phyloP scores from a whole-genome alignment of 1,140 invertebrate species.

The Ceratina calcarata region DNA sequence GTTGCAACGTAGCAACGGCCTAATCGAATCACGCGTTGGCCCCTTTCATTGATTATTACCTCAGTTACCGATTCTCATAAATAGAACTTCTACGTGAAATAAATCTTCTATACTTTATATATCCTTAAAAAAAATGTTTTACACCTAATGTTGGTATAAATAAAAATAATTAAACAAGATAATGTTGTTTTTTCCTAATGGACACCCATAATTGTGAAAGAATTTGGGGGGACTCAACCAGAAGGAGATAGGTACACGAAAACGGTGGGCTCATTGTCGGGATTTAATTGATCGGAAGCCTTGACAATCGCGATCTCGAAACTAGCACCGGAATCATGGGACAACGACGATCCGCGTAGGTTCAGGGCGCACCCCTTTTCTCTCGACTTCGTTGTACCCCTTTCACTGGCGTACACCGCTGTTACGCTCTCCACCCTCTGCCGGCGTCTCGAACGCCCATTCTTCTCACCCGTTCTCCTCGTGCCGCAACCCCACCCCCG shows the following conservation, averaged over 20 bases:
- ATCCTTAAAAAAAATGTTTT: too few species aligned
- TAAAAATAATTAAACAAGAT: too few species aligned
- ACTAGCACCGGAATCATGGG: slow-evolving; percentile 51
- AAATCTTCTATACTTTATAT: too few species aligned
- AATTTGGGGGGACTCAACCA: neutral
- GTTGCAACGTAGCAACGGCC: neutral
- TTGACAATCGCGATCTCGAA: slow-evolving; percentile 58
- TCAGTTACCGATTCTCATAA: too few species aligned
- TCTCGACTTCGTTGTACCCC: slow-evolving; percentile 29
- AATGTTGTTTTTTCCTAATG: too few species aligned
- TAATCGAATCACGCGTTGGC: slow-evolving; percentile 11
- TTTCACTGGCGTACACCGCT: slow-evolving; percentile 19
- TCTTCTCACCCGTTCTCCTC: slow-evolving; percentile 41
- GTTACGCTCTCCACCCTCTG: slow-evolving; percentile 26
- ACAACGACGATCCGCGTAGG: slow-evolving; percentile 48
- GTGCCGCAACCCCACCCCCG: neutral
- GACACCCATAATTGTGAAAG: too few species aligned
- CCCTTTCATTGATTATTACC: too few species aligned
- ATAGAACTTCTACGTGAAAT: too few species aligned
- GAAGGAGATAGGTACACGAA: slow-evolving; percentile 3
- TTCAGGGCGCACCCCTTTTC: slow-evolving; percentile 45
- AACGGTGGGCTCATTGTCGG: slow-evolving; percentile 41
- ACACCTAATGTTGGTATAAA: too few species aligned
- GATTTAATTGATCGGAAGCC: slow-evolving; percentile 61
- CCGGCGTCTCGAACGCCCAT: slow-evolving; percentile 41